Base-by-base conservation (phyloP, 1,140 invertebrate genomes). In the Cotesia vestalis region DNA sequence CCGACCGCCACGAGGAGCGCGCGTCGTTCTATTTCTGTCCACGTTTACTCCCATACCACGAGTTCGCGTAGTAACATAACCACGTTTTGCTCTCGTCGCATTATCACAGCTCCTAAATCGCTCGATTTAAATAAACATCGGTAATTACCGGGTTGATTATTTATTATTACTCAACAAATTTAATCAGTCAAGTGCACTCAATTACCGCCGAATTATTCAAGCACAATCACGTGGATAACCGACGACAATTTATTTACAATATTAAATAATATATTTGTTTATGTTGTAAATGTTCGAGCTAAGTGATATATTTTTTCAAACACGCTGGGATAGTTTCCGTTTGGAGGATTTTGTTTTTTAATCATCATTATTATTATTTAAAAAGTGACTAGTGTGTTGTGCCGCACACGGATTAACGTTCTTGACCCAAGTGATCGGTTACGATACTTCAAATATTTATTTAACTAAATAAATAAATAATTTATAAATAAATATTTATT, bases 1-100 rank as follows among this genome's bases (percentile, higher is more conserved):
- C 77, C 81, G 78, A 77, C 80, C 78, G 76, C 73, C 78, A 81
- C 69, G 78, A 79, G 76, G 77, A 78, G 76, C 70, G 79, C 76
- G 80, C 71, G 75, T 78, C 76, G 76, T 78, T 67, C 51, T 71
- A 73, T 60, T 63, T 27, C 1, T 27, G 27, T 27, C 27, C 27
- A 77, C 61, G 66, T 6, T 76, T 73, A 38, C 72, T 74, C 73
- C 73, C 74, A 74, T 71, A 64, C 76, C 75, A 81, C 79, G 78
- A 78, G 76, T 69, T 73, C 14, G 53, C 0, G 34, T 35, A 59
- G 69, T 67, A 67, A 67, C 46, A 62, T 69, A 66, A 69, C 35
- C 46, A 57, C 52, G 27, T 68, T 71, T 61, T 46, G 11, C 40
- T 46, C 40, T 66, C 12, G 11, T 8, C 27, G 14, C 17, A 17